Conservation (phyloP, 2,113 vertebrate genomes). For the Phylloscopus trochiloides region DNA sequence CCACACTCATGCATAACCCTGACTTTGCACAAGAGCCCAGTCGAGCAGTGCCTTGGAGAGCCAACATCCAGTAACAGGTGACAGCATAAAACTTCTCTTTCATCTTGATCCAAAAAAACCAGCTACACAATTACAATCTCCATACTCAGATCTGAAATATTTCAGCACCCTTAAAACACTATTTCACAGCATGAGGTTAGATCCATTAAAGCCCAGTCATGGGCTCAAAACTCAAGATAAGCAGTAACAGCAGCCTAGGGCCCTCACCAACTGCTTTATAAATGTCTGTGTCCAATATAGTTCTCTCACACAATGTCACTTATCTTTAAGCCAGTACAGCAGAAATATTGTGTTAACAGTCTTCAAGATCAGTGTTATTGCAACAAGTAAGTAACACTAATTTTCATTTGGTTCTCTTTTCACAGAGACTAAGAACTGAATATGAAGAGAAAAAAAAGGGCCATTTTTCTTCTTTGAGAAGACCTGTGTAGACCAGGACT, state of each 20-base stretch:
- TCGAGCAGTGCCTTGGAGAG: neutral
- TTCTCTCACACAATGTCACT: neutral
- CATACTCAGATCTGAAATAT: neutral
- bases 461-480: neutral
- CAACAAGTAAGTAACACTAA: neutral
- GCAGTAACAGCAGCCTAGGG: neutral
- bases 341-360: neutral
- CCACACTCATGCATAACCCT: neutral
- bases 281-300: neutral
- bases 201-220: neutral
- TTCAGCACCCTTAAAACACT: neutral
- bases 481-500: neutral
- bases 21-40: neutral
- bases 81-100: neutral
- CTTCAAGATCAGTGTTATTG: neutral
- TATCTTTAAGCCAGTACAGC: neutral
- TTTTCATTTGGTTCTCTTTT: neutral
- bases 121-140: neutral
- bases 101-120: neutral
- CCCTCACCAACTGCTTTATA: neutral
- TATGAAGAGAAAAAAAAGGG: neutral
- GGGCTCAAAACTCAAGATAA: neutral
- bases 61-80: neutral
- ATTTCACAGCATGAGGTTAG: neutral
- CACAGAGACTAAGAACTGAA: neutral